Percentiles rank a stretch among this genome's conserved stretches.
Conservation (phyloP, 2,888 invertebrate genomes). For the Dicyrtomina minuta region DNA sequence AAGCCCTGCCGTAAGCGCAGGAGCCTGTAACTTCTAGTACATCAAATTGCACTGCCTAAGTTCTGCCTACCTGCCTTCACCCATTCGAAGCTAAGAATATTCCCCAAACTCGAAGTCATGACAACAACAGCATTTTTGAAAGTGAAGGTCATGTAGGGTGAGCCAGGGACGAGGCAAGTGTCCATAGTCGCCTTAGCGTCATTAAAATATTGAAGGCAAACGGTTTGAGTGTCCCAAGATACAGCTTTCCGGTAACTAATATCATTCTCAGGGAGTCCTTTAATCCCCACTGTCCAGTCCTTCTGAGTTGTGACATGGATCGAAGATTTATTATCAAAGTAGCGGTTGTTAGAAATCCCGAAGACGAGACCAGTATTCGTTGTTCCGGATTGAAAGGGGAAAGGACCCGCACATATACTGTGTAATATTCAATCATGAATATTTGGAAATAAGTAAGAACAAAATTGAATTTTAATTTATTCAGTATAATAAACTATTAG, state of each 20-base stretch:
- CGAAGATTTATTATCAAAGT: conserved; percentile 45
- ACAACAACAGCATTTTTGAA: conserved; percentile 41
- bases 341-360: conserved; percentile 37
- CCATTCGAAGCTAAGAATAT: conserved; percentile 36
- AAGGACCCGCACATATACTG: conserved; percentile 41
- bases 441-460: neutral
- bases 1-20: neutral
- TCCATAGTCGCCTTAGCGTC: conserved; percentile 37
- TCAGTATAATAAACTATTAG: too few species aligned
- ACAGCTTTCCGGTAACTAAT: conserved; percentile 37
- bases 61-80: conserved; percentile 37
- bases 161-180: conserved; percentile 45
- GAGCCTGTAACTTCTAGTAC: neutral
- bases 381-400: conserved; percentile 44
- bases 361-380: conserved; percentile 36
- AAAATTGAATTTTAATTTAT: neutral
- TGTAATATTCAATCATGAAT: neutral
- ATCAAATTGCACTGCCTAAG: too few species aligned
- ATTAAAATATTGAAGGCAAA: conserved; percentile 43
- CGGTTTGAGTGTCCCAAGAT: conserved; percentile 46
- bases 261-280: conserved; percentile 34
- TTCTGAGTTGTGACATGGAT: conserved; percentile 39
- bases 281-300: conserved; percentile 36
- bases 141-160: conserved; percentile 46
- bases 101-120: conserved; percentile 38